Base-by-base conservation (phyloP, 30 jellyfish, hydroid and myxozoan species). In the Mastigias papua region DNA sequence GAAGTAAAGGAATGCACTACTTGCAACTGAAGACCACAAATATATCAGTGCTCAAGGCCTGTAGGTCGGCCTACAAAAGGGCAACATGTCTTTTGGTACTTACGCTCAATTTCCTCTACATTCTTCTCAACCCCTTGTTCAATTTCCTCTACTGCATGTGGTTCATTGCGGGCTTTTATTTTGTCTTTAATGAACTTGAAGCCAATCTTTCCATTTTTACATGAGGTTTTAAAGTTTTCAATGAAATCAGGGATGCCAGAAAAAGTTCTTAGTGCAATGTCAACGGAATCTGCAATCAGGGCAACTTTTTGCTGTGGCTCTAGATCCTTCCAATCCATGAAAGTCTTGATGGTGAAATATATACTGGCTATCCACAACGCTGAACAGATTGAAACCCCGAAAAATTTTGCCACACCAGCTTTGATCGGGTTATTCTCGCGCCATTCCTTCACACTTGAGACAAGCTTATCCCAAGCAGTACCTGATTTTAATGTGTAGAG, bases 301-400 rank as follows among this genome's bases (percentile, higher is more conserved):
- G 30, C 17, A 22, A 62, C 93, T 33, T 84, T 84, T 57, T 84
- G 87, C 31, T 84, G 88, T 26, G 82, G 74, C 5, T 29, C 35
- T 48, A 84, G 65, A 60, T 34, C 35, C 9, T 84, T 61, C 93
- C 93, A 84, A 13, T 84, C 48, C 93, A 84, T 84, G 58, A 84
- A 84, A 6, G 81, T 74, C 60, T 84, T 62, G 35, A 74, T 23
- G 22, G 88, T 84, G 73, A 62, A 84, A 48, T 57, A 72, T 42
- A 84, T 54, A 69, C 93, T 25, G 0, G 75, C 42, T 32, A 49
- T 62, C 93, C 88, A 72, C 65, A 84, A 28, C 10, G 88, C 93
- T 11, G 57, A 48, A 31, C 81, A 71, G 17, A 84, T 29, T 42
- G 62, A 19, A 15, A 60, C 73, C 19, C 74, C 72, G 35, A 58